These are phyloP conservation scores for Melanotaenia nigrans DNA, from an alignment of 2,797 vertebrate species.

Conservation along the genomic window DNA sequence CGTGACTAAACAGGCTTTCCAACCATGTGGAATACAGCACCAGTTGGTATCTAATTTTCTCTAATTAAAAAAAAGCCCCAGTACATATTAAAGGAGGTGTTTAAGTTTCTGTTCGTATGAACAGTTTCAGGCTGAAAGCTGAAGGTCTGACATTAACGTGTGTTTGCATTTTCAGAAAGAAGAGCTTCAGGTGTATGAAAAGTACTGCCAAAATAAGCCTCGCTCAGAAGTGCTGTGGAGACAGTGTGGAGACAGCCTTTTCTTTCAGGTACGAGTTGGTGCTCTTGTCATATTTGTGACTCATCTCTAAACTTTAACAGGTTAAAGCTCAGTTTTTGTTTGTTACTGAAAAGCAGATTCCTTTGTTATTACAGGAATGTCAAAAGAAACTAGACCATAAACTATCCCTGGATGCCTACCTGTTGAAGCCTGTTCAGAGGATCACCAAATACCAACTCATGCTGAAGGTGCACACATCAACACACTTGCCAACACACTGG, in stretches of 20 bases:
- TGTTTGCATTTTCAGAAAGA: constrained; percentile 87
- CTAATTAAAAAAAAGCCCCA: too few relatives aligned
- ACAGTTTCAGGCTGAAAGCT: too few relatives aligned
- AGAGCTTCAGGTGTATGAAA: constrained; percentile 96
- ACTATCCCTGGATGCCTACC: constrained; percentile 92
- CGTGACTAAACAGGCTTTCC: too few relatives aligned
- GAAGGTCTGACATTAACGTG: neutral
- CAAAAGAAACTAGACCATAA: constrained; percentile 95
- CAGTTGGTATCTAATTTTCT: too few relatives aligned
- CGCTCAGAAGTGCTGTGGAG: constrained; percentile 94
- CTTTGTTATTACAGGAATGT: constrained; percentile 85
- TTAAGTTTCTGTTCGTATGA: too few relatives aligned
- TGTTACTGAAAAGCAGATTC: constrained; percentile 12
- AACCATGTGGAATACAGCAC: too few relatives aligned
- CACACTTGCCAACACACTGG: neutral
- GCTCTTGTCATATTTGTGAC: too few relatives aligned
- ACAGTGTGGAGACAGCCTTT: constrained; percentile 93
- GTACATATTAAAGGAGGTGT: too few relatives aligned
- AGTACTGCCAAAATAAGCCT: constrained; percentile 96
- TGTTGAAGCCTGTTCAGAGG: constrained; percentile 93
- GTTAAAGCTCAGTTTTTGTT: neutral
- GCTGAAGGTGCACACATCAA: constrained; percentile 84
- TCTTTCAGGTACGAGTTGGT: constrained; percentile 88
- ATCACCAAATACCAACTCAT: constrained; percentile 94
- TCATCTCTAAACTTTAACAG: too few relatives aligned